Conservation (phyloP, 2,888 invertebrate species). For the Leptura quadrifasciata region DNA sequence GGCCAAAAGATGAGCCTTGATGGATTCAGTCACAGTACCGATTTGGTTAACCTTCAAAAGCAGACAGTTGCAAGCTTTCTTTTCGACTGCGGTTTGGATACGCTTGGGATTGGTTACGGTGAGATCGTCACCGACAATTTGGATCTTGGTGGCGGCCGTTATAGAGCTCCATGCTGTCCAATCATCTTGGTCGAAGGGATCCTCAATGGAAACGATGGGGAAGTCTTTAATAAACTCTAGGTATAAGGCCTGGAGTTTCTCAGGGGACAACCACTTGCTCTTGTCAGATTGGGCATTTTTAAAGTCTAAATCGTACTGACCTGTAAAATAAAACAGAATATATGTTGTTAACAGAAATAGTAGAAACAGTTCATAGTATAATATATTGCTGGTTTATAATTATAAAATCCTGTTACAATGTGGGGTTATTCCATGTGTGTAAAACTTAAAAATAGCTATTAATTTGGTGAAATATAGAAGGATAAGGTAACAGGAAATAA, state of each 20-base stretch:
- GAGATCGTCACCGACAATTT: conserved; percentile 97
- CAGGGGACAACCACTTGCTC: conserved; percentile 86
- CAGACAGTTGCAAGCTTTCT: conserved; percentile 98
- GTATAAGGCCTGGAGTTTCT: conserved; percentile 90
- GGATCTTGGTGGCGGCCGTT: conserved; percentile 85
- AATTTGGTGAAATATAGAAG: too few species aligned
- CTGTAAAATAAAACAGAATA: conserved; percentile 54
- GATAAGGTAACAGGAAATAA: too few species aligned
- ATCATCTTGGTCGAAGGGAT: conserved; percentile 99
- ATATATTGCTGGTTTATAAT: too few species aligned
- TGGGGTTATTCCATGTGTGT: too few species aligned
- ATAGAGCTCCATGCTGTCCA: conserved; percentile 95
- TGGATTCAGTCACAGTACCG: conserved; percentile 97
- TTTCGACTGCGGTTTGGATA: conserved; percentile 95
- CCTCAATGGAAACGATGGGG: conserved; percentile 97
- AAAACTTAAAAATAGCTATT: too few species aligned
- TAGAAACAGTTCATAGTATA: too few species aligned
- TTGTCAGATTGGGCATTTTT: conserved; percentile 95
- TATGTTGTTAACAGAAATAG: too few species aligned
- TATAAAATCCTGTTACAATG: too few species aligned
- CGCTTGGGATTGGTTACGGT: conserved; percentile 96
- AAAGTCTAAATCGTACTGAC: conserved; percentile 95
- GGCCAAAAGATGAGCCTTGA: conserved; percentile 92
- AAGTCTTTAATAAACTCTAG: conserved; percentile 93
- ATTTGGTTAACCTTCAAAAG: conserved; percentile 98